These are phyloP conservation scores for Tachysurus vachellii DNA, from an alignment of 2,113 vertebrate species.

Conservation along the genomic window DNA sequence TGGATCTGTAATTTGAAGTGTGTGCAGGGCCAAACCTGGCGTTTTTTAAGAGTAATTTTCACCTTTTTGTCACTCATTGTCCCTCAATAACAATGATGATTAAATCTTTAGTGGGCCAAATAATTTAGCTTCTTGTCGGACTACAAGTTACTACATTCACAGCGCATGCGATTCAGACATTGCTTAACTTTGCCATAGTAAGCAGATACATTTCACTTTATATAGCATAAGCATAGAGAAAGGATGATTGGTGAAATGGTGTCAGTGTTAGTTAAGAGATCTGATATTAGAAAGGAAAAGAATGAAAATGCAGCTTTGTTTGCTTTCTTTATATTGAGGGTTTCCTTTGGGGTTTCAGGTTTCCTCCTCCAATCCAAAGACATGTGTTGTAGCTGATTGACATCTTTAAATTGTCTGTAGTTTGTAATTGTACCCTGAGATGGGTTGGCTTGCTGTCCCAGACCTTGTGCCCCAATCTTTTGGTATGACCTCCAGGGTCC, in stretches of 20 bases:
- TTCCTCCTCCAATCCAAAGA: no score
- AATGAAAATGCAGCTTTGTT: not conserved
- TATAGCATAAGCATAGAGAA: not conserved
- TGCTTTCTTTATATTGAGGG: not conserved
- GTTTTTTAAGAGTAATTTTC: not conserved
- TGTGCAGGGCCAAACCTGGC: not conserved
- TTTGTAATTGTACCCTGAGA: no score
- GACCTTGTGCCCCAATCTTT: no score
- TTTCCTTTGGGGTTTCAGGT: no score
- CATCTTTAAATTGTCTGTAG: no score
- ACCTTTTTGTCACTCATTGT: not conserved
- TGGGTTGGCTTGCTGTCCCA: no score
- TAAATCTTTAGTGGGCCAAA: not conserved
- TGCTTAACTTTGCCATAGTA: not conserved
- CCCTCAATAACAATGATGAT: not conserved
- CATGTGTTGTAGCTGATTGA: no score
- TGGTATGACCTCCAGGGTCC: no score
- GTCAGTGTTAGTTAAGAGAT: not conserved
- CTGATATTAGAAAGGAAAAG: not conserved
- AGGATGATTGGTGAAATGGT: not conserved
- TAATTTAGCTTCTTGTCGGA: constrained; percentile 14
- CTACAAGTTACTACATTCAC: not conserved
- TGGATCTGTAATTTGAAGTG: not conserved
- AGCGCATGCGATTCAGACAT: constrained; percentile 22
- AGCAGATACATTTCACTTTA: not conserved